Base-by-base conservation (phyloP, 2,888 invertebrate species). In the Coelogynopora nodosa region DNA sequence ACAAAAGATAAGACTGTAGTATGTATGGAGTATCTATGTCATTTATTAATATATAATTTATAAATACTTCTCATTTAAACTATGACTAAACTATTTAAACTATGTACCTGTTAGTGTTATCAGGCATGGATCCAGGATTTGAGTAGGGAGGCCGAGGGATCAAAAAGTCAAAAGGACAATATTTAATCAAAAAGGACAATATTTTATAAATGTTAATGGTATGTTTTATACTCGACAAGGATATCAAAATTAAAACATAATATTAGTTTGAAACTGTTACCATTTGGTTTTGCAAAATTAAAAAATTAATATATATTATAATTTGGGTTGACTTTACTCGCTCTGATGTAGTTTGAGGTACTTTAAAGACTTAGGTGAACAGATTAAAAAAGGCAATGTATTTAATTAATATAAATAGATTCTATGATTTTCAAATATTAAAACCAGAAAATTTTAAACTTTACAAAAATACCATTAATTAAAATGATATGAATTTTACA, bases 341-440 rank as follows among this genome's bases (percentile, higher is more conserved):
- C 74, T 13, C 74, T 74, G 5, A 5, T 74, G 74, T 74, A 74
- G 18, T 74, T 74, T 26, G 27, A 74, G 74, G 74, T 74, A 74
- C 74, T 5, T 74, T n/a, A 74, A 74, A 74, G 49, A 49, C 27
- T 74, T 74, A 74, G 18, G 49, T 49, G 49, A 49, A 74, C 74
- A 74, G 74, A 74, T 74, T 74, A 23, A 74, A 74, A 74, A 74
- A 74, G 27, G 27, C 18, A 74, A 13, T 23, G 27, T 74, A 74
- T 74, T 23, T 74, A 74, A 74, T 74, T 74, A 23, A 74, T 74
- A 74, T 74, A 74, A 74, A 74, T 74, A 74, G 74, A 74, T 74
- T 74, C 49, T 49, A 74, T 74, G 74, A 74, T 74, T 74, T 74
- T 74, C 5, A 74, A 26, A 74, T 74, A 23, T 74, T 74, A 74